A percentile compares a stretch with the other conserved stretches of the same genome.
Evolutionary conservation across 2,888 invertebrate genomes (phyloP).

Genomic region (Coremacera marginata): DNA sequence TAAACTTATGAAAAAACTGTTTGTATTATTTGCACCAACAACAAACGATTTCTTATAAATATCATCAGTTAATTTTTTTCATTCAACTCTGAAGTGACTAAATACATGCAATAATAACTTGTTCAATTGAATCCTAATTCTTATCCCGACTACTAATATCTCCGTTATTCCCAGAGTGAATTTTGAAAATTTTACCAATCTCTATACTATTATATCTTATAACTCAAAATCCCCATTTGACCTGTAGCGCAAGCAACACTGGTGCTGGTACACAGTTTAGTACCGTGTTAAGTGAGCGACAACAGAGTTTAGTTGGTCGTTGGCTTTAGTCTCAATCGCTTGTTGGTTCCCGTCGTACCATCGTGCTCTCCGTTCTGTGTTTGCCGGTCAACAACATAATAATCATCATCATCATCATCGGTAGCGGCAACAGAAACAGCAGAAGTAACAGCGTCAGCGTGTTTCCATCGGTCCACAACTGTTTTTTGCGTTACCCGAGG

Average conservation of each 20-base stretch:
- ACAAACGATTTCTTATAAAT: too few relatives aligned
- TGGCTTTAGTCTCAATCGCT: constrained; percentile 46
- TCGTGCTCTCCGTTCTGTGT: constrained; percentile 39
- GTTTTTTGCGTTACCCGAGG: constrained; percentile 21
- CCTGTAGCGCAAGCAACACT: constrained; percentile 21
- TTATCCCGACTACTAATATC: too few relatives aligned
- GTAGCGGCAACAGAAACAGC: constrained; percentile 25
- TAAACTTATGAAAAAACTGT: too few relatives aligned
- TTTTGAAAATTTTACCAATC: too few relatives aligned
- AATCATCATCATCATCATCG: constrained; percentile 24
- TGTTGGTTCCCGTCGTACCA: constrained; percentile 41
- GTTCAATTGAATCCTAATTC: too few relatives aligned
- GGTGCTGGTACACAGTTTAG: constrained; percentile 4
- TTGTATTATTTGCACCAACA: too few relatives aligned
- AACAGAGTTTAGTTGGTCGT: constrained; percentile 47
- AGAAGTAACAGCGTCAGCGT: constrained; percentile 36
- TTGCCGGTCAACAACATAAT: constrained; percentile 54
- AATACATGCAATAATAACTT: too few relatives aligned
- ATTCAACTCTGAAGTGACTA: too few relatives aligned
- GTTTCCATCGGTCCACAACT: constrained; percentile 33
- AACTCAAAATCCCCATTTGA: not conserved
- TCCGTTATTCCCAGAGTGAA: too few relatives aligned
- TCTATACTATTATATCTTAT: too few relatives aligned
- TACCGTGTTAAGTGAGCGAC: constrained; percentile 10
- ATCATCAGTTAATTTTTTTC: too few relatives aligned